These are phyloP conservation scores for Podocnemis expansa DNA, from an alignment of 2,113 vertebrate genomes.

Conservation along the genomic window DNA sequence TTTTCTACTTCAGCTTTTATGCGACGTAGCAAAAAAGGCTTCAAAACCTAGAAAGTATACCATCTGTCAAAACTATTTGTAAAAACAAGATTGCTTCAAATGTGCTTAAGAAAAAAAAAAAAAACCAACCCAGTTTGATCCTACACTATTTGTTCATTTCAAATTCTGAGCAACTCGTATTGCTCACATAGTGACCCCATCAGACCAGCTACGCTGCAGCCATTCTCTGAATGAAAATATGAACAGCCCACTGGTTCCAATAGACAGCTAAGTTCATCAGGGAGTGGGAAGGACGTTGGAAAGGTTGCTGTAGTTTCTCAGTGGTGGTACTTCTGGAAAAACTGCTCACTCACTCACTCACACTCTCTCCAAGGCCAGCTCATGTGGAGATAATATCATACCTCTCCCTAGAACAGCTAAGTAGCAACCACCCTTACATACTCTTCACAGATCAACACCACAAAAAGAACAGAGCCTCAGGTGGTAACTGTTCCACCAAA, in stretches of 20 bases:
- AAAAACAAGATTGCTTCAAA: neutral
- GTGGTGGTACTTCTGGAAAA: neutral
- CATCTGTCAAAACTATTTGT: neutral
- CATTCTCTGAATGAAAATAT: neutral
- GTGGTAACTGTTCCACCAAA: neutral
- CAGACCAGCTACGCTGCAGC: neutral
- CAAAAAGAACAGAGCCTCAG: neutral
- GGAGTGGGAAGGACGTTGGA: accelerated
- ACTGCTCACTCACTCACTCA: no score
- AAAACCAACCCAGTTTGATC: neutral
- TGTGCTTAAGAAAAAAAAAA: neutral
- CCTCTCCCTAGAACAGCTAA: neutral
- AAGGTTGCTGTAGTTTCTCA: neutral
- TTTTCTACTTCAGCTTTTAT: conserved; percentile 93
- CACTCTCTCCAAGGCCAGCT: neutral
- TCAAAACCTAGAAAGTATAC: conserved; percentile 82
- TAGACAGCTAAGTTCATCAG: neutral
- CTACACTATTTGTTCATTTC: neutral
- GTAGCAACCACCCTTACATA: neutral
- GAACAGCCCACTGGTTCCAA: neutral
- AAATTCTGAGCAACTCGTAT: neutral
- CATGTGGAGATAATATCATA: neutral
- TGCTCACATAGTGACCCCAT: neutral
- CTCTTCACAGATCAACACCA: neutral
- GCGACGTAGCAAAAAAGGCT: conserved; percentile 89